Evolutionary conservation across 2,888 invertebrate genomes (phyloP), one percentile per base, ranked within the genome.

Genomic region (Gymnocheta viridis): DNA sequence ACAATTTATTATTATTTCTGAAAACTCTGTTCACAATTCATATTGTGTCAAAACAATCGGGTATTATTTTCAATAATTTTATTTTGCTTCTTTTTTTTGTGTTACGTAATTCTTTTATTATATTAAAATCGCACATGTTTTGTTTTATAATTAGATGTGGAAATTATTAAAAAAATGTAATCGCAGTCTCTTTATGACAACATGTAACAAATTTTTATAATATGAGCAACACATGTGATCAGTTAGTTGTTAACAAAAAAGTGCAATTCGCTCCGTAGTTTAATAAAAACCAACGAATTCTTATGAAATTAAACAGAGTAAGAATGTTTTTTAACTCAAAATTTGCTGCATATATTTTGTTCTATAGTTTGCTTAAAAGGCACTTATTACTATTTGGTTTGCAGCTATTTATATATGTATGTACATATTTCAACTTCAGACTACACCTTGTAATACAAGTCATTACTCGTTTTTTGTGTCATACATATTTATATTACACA

Each of bases 41-140:
- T 56, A 70, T 69, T 69, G 51, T 84, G 84, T 84, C 84, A 84
- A 62, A 84, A 84, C 84, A 84, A 84, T 77, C 72, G 54, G 81
- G 58, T 84, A 62, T 27, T 74, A 4, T 60, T 69, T 58, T 47
- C 35, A 19, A 70, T 64, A 32, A 54, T 24, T 54, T 62, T 47
- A 10, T 41, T 29, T 10, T 54, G 2, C 14, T 22, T 22, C 29
- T n/a, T 49, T 60, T 58, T 29, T 41, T 58, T 51, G 32, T 27
- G 35, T 51, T 74, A 14, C 51, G 10, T 6, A 4, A 47, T 49
- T 44, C 49, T 69, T 58, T 27, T 35, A 32, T 67, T 51, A 67
- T 49, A 67, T 80, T 58, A 54, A 38, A 73, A 60, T 22, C 4
- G 29, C n/a, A 54, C 41, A 72, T 64, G 56, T 41, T 72, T 27